Base-by-base conservation (phyloP, 2,113 vertebrate genomes). In the Riparia riparia region DNA sequence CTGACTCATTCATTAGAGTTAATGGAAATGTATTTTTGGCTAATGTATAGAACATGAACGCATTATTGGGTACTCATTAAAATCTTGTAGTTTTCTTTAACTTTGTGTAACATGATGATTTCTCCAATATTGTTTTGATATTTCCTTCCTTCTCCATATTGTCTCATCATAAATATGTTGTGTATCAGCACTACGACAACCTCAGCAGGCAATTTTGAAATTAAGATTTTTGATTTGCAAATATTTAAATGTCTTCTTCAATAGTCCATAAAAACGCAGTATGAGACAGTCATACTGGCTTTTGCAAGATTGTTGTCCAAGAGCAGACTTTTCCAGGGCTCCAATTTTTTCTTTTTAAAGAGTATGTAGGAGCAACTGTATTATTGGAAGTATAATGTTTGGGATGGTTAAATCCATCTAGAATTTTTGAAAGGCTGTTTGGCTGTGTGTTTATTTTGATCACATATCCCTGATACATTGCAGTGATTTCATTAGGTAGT, bases 11-110 rank as follows among this genome's bases (percentile, higher is more conserved):
- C 42, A 56, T 63, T 81, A 28, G 41, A 58, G 4, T 58, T 80
- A 92, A 73, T 86, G 34, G 56, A 93, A 70, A 51, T 57, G 28
- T 18, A 28, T 66, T 83, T 93, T 86, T 89, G 32, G 22, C 17
- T 61, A 77, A 61, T 10, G 2, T 73, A 14, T 50, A 69, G 74
- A 24, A 8, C 39, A 34, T 47, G 37, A 91, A 69, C 25, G 58
- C 25, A 12, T 86, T 57, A 41, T 14, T 89, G 69, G 57, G 21
- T 42, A 37, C 86, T 83, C 53, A 41, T 47, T 71, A 10, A 83
- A 65, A 28, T 82, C 68, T 41, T 37, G 32, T 45, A 92, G 66
- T 28, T 49, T 72, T 45, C 71, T 72, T 94, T 56, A 56, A 41
- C 79, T 83, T 93, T 85, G 25, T 64, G 29, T 64, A 41, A 60